Conservation (phyloP, 1,140 invertebrate species). For the Drosophila tani region DNA sequence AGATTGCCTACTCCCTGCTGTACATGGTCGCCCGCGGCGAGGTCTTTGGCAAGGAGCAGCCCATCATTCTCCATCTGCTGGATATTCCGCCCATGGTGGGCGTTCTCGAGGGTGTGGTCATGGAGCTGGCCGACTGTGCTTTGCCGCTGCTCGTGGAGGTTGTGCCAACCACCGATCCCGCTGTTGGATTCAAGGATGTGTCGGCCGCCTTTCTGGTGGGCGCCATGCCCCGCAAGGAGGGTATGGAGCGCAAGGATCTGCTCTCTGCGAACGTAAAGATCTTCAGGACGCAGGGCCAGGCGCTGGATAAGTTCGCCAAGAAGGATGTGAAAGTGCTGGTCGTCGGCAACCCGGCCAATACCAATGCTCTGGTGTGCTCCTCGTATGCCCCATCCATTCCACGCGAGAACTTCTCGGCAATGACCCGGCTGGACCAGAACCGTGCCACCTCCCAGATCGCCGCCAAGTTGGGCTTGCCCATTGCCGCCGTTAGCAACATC, state of each 20-base stretch:
- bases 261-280: conserved; percentile 99
- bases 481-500: conserved; percentile 93
- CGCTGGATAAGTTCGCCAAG: conserved; percentile 96
- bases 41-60: conserved; percentile 97
- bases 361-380: conserved; percentile 98
- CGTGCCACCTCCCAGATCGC: conserved; percentile 95
- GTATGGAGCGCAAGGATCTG: conserved; percentile 99
- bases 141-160: conserved; percentile 95
- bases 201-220: conserved; percentile 99
- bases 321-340: conserved; percentile 98
- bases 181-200: conserved; percentile 97
- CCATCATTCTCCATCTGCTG: conserved; percentile 95
- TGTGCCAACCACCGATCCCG: conserved; percentile 94
- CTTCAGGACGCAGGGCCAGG: conserved; percentile 98
- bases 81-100: conserved; percentile 98
- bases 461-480: conserved; percentile 88
- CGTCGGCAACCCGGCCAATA: conserved; percentile 99
- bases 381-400: conserved; percentile 99
- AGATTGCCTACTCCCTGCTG: conserved; percentile 98
- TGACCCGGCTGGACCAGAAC: conserved; percentile 99
- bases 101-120: conserved; percentile 97
- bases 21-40: conserved; percentile 97
- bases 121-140: conserved; percentile 98
- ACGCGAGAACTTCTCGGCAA: conserved; percentile 97
- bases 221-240: conserved; percentile 98